Base-by-base conservation (phyloP, 2,888 invertebrate species). In the Lampropteryx suffumata region DNA sequence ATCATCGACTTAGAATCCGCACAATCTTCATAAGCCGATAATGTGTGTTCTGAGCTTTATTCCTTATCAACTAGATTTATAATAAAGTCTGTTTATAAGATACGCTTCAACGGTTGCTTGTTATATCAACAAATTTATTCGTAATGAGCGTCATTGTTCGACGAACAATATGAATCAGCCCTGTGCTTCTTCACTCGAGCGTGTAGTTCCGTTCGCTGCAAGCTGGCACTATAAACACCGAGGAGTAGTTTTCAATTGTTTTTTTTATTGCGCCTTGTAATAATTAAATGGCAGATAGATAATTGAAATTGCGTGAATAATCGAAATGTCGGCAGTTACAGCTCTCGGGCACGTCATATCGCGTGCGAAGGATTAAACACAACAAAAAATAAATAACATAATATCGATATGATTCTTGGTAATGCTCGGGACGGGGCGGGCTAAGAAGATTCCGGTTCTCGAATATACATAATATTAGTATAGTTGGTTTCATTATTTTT, bases 221-320 rank as follows among this genome's bases (percentile, higher is more conserved):
- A 52, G 43, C 39, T 43, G 52, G 33, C 30, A 59, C 58, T 57
- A 58, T 46, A 51, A 70, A 63, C 62, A 62, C 28, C 27, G 29
- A 41, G 32, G 13, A 41, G 52, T 43, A 40, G 43, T 46, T 51
- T 50, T 46, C 41, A 40, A 7, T 24, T 43, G 34, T 21, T n/a
- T n/a, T 47, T 52, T 46, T 44, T 52, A 52, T 43, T 47, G 14
- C 36, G 51, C 34, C 33, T 34, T 37, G 64, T 68, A 71, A 71
- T 76, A 77, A 80, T 78, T 75, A 79, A 70, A 74, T 62, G 72
- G 40, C 40, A 45, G 40, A 48, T 40, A 27, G 39, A 77, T 82
- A 78, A 81, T 82, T 82, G 76, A 78, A 80, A 41, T 77, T 68
- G 77, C 77, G 76, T 77, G 78, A 79, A 82, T 76, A 79, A 79